Evolutionary conservation across 2,888 invertebrate species (phyloP), one percentile per base, ranked within the genome.

Genomic region (Cyclophora albipunctata): DNA sequence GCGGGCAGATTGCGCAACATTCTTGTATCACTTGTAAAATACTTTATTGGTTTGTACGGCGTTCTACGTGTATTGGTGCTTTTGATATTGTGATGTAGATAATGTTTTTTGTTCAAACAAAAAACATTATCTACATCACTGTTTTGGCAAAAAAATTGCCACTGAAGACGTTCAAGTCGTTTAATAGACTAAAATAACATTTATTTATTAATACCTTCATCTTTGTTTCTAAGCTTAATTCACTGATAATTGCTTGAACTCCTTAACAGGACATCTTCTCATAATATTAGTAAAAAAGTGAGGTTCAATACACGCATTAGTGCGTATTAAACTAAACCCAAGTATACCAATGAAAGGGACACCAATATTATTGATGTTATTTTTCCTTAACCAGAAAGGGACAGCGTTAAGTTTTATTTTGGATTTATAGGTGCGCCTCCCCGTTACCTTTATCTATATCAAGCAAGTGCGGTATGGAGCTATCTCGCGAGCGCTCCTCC

Each of bases 1-100:
- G 77, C 77, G 63, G 71, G 62, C 58, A 72, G 87, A 87, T 87
- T 84, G 78, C 69, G 63, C 66, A 70, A 75, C 76, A 75, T 79
- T 83, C 84, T 84, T 79, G 84, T 87, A 87, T 85, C 86, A 87
- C 86, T 86, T 86, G 86, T 84, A 84, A 82, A 84, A 86, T 87
- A 84, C 84, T 86, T 87, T 87, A 86, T 87, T 85, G 87, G 77
- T 67, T 53, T 73, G 61, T 65, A 77, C 71, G 75, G 57, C 59
- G 62, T 44, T 48, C 58, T 49, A 40, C 52, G 57, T 54, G 66
- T 54, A 73, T 60, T 76, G 73, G 71, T 61, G 34, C 34, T 43
- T 43, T 20, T 43, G 20, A 34, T 20, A 43, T 43, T 43, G 4
- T 43, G 52, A 51, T 65, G 57, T 49, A 49, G 40, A 34, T 34